These are phyloP conservation scores for Manis crassicaudata DNA, from an alignment of 2,797 vertebrate species.

Conservation along the genomic window DNA sequence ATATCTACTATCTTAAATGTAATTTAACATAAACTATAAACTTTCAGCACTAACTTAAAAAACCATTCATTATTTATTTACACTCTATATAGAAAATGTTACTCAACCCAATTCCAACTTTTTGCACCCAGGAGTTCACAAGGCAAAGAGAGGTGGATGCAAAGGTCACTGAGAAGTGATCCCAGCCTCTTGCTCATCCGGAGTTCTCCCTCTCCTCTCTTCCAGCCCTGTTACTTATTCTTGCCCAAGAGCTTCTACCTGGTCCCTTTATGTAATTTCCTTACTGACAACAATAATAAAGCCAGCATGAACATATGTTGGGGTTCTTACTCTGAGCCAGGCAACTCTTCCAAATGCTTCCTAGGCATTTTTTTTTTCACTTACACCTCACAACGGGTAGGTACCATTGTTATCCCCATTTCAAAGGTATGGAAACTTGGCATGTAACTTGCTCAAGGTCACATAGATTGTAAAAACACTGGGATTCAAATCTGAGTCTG, in stretches of 20 bases:
- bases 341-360: not conserved
- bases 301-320: not conserved
- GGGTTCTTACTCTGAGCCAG: too few species aligned
- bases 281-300: not conserved
- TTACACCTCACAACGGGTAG: not conserved
- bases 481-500: not conserved
- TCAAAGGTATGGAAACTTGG: not conserved
- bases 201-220: not conserved
- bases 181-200: not conserved
- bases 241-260: not conserved
- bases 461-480: not conserved
- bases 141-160: not conserved
- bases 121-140: not conserved
- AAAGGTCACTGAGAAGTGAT: not conserved
- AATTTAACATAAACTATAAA: slow-evolving; percentile 10
- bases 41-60: not conserved
- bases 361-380: not conserved
- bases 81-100: not conserved
- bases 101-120: not conserved
- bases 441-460: not conserved
- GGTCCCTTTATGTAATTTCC: not conserved
- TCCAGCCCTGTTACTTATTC: not conserved
- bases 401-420: not conserved
- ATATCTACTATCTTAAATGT: not conserved
- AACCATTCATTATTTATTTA: not conserved